A percentile compares a stretch with the other conserved stretches of the same genome.
Conservation (phyloP, 1,140 invertebrate genomes). For the Bursaphelenchus mucronatus region DNA sequence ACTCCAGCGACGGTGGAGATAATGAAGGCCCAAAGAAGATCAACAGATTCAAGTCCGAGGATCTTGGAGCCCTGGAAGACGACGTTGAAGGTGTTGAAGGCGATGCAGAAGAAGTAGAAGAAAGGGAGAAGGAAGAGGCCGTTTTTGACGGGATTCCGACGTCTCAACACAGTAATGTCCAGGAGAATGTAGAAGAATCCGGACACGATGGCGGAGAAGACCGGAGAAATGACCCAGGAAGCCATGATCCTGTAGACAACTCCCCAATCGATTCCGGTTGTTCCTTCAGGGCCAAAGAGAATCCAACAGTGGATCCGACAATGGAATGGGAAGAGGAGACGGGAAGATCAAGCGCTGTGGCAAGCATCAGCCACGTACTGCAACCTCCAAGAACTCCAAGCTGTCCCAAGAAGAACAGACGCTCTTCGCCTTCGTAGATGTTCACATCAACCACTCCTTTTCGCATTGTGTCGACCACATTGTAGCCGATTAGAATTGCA, state of each 20-base stretch:
- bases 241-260: constrained; percentile 54
- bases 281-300: constrained; percentile 81
- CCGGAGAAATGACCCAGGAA: constrained; percentile 40
- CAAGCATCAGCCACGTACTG: constrained; percentile 72
- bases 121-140: constrained; percentile 4
- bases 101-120: constrained; percentile 72
- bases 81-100: constrained; percentile 86
- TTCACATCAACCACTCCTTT: constrained; percentile 55
- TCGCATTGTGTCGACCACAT: constrained; percentile 58
- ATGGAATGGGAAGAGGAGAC: constrained; percentile 85
- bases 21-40: constrained; percentile 34
- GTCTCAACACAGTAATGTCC: constrained; percentile 37
- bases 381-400: constrained; percentile 64
- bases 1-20: constrained; percentile 34
- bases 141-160: constrained; percentile 1
- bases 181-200: constrained; percentile 36
- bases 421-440: constrained; percentile 45
- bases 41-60: constrained; percentile 34
- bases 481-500: constrained; percentile 64
- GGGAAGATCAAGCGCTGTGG: constrained; percentile 66
- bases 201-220: constrained; percentile 43
- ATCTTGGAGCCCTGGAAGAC: constrained; percentile 81
- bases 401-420: constrained; percentile 36
- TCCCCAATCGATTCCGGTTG: constrained; percentile 76
- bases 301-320: constrained; percentile 91